Evolutionary conservation across 2,888 invertebrate genomes (phyloP).

Genomic region (Eumacrocentrus americanus): DNA sequence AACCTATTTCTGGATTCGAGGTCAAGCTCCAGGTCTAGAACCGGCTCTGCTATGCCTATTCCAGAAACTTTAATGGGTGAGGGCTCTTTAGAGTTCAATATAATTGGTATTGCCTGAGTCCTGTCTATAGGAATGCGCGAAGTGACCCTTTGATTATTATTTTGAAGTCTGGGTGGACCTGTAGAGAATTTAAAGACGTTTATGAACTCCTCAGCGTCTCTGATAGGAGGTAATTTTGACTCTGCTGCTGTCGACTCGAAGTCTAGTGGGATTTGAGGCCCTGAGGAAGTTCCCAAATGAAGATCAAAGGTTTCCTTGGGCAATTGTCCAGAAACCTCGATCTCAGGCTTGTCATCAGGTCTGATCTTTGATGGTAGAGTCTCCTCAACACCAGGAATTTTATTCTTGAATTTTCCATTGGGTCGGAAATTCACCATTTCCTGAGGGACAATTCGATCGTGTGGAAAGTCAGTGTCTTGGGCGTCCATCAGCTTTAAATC

Average conservation of each 20-base stretch:
- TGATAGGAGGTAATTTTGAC: neutral
- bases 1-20: constrained; percentile 50
- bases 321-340: constrained; percentile 52
- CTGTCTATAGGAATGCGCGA: neutral
- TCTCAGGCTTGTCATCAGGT: constrained; percentile 37
- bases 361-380: neutral
- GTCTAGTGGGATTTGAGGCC: constrained; percentile 4
- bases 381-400: constrained; percentile 39
- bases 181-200: constrained; percentile 36
- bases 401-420: constrained; percentile 55
- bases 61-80: constrained; percentile 41
- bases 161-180: neutral
- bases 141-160: neutral
- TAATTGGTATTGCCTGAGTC: constrained; percentile 12
- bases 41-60: constrained; percentile 58
- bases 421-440: constrained; percentile 51
- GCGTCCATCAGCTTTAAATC: constrained; percentile 45
- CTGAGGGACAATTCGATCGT: constrained; percentile 51
- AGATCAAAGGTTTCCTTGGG: constrained; percentile 53
- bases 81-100: constrained; percentile 22
- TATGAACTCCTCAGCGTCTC: neutral
- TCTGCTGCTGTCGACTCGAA: constrained; percentile 2
- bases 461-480: constrained; percentile 50
- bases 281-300: constrained; percentile 46
- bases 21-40: constrained; percentile 53